Evolutionary conservation across 2,888 invertebrate genomes (phyloP), one percentile per base, ranked within the genome.

Genomic region (Chironomus tentans): DNA sequence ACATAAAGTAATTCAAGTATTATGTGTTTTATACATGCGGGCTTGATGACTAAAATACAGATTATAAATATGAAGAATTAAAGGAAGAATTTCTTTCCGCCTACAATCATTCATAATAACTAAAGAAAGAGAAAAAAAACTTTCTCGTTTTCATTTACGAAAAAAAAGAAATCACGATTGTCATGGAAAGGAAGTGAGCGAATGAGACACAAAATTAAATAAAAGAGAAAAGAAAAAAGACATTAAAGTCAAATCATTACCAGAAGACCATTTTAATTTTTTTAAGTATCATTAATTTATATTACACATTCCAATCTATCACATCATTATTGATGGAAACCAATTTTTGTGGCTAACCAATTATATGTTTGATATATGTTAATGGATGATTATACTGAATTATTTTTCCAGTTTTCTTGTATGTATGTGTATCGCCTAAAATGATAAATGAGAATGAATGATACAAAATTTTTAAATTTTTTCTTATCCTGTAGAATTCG

Each of bases 221-320:
- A 15, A 24, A 38, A 38, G 10, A 10, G 10, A 10, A 38, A 38
- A 28, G 10, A 5, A 28, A 28, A 28, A 28, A 28, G 28, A 28
- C 28, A 28, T 69, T 4, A 38, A 61, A 72, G 72, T 72, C 72
- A 72, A 72, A 72, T 38, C 72, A 72, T 72, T 50, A 72, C 72
- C 72, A 72, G 72, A 72, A 61, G 38, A 62, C 48, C 61, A 38
- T 61, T 72, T 72, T 50, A 3, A 28, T 28, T 28, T 28, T n/a
- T 65, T n/a, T n/a, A 15, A 38, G n/a, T 24, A 24, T 21, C 65
- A 65, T 24, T 65, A 65, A 24, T 21, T 18, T 18, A 65, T 24
- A 65, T 62, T 62, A 22, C 18, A 13, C 65, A 65, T 65, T 65
- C 56, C 65, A 65, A 65, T 65, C 18, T 38, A 38, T 38, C 13